These are phyloP conservation scores for Psephotus haematonotus DNA, from an alignment of 2,113 vertebrate genomes.

Conservation along the genomic window DNA sequence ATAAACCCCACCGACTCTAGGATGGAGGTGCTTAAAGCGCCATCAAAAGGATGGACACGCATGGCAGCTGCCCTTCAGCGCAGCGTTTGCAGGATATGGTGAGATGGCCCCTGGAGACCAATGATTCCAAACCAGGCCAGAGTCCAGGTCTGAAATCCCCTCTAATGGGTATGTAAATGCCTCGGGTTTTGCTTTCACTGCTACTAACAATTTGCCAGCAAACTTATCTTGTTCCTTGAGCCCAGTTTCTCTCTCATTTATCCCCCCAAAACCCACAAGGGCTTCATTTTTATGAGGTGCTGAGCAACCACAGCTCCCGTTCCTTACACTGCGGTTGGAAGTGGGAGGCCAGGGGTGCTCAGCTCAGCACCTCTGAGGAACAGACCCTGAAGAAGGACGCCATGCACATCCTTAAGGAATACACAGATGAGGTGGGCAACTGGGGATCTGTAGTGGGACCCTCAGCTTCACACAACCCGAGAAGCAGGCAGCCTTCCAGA, in stretches of 20 bases:
- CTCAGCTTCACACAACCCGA: neutral
- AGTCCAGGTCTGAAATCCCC: neutral
- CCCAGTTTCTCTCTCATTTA: neutral
- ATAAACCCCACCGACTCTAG: neutral
- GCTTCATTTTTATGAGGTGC: neutral
- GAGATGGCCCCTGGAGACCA: neutral
- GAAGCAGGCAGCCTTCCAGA: neutral
- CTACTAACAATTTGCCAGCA: neutral
- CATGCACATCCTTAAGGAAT: accelerated
- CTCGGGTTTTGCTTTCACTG: neutral
- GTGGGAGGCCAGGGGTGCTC: neutral
- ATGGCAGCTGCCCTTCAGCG: neutral
- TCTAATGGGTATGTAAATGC: neutral
- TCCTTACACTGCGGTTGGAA: neutral
- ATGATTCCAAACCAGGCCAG: neutral
- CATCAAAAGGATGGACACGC: neutral
- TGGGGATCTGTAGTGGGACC: neutral
- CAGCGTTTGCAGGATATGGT: neutral
- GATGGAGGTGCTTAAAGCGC: neutral
- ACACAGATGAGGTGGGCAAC: neutral
- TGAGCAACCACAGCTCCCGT: conserved; percentile 29
- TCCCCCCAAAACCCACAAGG: neutral
- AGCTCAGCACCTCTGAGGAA: neutral
- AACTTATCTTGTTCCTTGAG: neutral
- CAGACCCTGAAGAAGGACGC: neutral